A percentile compares a stretch with the other conserved stretches of the same genome.
Evolutionary conservation across 2,888 invertebrate species (phyloP).

Genomic region (Branchipolynoe longqiensis): DNA sequence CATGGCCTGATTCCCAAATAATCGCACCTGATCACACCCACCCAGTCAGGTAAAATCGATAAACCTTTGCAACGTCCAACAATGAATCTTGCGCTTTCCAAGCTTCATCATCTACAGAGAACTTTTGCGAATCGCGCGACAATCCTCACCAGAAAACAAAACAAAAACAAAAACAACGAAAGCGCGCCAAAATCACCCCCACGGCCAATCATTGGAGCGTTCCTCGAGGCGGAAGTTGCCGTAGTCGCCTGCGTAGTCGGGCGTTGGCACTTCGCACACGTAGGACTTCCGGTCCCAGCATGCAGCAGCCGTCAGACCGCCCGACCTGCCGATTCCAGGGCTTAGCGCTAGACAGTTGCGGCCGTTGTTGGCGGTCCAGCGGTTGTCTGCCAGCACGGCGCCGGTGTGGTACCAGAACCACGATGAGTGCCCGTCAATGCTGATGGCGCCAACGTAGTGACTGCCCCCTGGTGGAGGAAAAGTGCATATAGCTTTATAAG

Average conservation of each 20-base stretch:
- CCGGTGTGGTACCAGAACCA: constrained; percentile 48
- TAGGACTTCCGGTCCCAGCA: constrained; percentile 10
- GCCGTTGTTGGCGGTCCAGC: not conserved
- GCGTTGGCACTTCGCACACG: constrained; percentile 20
- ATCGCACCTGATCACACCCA: too few species aligned
- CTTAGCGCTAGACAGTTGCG: constrained; percentile 21
- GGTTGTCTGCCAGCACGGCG: constrained; percentile 34
- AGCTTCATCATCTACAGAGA: too few species aligned
- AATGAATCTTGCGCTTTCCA: too few species aligned
- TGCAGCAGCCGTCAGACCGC: not conserved
- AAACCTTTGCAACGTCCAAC: too few species aligned
- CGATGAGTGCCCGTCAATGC: constrained; percentile 31
- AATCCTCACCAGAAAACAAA: too few species aligned
- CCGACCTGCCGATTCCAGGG: not conserved
- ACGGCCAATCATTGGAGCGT: constrained; percentile 31
- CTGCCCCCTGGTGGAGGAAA: not conserved
- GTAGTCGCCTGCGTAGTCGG: constrained; percentile 39
- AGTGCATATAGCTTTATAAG: not conserved
- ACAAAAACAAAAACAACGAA: too few species aligned
- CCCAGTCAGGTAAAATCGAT: too few species aligned
- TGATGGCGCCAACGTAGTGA: constrained; percentile 19
- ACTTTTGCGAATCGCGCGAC: too few species aligned
- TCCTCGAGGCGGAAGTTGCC: constrained; percentile 13
- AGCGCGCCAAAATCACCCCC: too few species aligned
- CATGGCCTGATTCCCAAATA: too few species aligned